A percentile compares a stretch with the other conserved stretches of the same genome.
These are phyloP conservation scores for Thecocarcelia acutangulata DNA, from an alignment of 2,888 invertebrate species.

Conservation along the genomic window DNA sequence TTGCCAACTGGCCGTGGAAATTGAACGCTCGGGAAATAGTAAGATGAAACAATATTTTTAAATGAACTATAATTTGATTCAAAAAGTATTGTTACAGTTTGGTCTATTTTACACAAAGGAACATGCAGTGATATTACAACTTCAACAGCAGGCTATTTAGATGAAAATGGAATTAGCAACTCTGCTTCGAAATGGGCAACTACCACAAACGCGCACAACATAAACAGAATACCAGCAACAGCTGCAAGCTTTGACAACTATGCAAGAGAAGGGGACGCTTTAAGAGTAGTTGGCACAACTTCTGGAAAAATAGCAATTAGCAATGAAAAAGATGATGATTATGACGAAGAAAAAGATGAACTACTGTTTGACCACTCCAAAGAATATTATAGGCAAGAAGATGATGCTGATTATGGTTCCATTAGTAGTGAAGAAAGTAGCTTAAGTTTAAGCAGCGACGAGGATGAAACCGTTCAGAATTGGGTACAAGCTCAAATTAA, in stretches of 20 bases:
- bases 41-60: not conserved
- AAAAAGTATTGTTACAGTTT: constrained; percentile 14
- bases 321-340: not conserved
- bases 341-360: not conserved
- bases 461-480: not conserved
- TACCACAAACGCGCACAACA: no score
- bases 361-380: not conserved
- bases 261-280: no score
- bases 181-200: no score
- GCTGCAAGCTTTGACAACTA: no score
- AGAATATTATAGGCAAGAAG: not conserved
- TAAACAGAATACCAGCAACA: no score
- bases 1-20: constrained; percentile 25
- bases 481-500: not conserved
- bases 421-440: not conserved
- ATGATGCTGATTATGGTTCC: not conserved
- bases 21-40: constrained; percentile 15
- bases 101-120: constrained; percentile 20
- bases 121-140: not conserved
- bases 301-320: no score
- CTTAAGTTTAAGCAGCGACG: not conserved
- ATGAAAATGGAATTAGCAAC: not conserved
- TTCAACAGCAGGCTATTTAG: not conserved
- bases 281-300: no score
- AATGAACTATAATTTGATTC: not conserved